Conservation (phyloP, 1,140 invertebrate genomes). For the Oryctes rhinoceros region DNA sequence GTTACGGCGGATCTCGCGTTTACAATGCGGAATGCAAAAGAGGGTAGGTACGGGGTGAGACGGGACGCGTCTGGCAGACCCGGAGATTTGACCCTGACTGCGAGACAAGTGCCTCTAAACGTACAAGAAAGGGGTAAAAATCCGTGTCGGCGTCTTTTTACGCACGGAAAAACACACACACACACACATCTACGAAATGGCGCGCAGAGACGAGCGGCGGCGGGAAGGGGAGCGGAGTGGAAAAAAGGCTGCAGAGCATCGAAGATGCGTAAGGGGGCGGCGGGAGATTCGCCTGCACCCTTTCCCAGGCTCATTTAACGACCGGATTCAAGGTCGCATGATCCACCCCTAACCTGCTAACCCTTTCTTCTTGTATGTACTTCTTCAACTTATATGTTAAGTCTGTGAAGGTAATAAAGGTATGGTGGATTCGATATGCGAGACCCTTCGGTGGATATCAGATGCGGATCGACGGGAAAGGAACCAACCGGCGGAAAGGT, state of each 20-base stretch:
- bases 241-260: neutral
- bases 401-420: neutral
- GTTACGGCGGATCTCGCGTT: conserved; percentile 29
- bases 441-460: conserved; percentile 41
- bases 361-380: conserved; percentile 46
- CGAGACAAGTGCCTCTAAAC: conserved; percentile 52
- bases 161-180: conserved; percentile 42
- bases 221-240: conserved; percentile 43
- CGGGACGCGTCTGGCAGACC: conserved; percentile 51
- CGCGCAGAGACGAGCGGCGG: neutral
- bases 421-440: neutral
- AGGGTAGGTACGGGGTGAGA: conserved; percentile 42
- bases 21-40: conserved; percentile 53
- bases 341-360: conserved; percentile 49
- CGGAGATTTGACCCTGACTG: conserved; percentile 51
- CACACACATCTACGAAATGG: conserved; percentile 7
- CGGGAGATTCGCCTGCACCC: conserved; percentile 48
- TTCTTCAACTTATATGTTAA: conserved; percentile 27
- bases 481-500: conserved; percentile 27
- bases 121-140: conserved; percentile 51
- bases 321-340: conserved; percentile 46
- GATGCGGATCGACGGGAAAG: conserved; percentile 1
- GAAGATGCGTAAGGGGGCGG: conserved; percentile 43
- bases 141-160: conserved; percentile 49
- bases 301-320: conserved; percentile 51